A percentile compares a stretch with the other conserved stretches of the same genome.
Conservation (phyloP, 2,797 vertebrate genomes). For the Strix occidentalis region DNA sequence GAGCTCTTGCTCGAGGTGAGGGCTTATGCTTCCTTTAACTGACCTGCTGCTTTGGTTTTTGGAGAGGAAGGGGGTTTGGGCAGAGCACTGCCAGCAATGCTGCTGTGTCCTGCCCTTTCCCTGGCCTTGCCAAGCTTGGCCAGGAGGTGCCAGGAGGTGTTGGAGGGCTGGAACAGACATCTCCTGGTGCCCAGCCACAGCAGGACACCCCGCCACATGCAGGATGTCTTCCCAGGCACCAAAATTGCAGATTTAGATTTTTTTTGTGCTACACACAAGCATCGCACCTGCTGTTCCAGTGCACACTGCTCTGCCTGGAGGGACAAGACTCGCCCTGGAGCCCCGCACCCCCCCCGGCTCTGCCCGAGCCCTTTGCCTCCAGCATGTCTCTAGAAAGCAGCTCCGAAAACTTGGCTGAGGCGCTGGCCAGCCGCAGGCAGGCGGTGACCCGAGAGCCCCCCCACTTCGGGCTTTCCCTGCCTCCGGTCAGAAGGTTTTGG, state of each 20-base stretch:
- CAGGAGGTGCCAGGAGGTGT: rapidly evolving
- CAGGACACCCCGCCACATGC: background rate
- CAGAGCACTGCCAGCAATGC: background rate
- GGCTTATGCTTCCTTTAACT: background rate
- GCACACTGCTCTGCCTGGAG: rapidly evolving
- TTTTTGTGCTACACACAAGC: rapidly evolving
- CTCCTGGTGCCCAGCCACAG: background rate
- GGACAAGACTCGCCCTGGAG: background rate
- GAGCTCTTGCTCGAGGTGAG: rapidly evolving
- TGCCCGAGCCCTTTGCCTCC: background rate
- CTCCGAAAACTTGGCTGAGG: background rate
- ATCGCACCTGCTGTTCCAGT: background rate
- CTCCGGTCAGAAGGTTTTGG: background rate
- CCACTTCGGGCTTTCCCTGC: background rate
- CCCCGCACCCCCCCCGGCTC: background rate
- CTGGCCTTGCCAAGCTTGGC: background rate
- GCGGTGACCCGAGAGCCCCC: background rate
- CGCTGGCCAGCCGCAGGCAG: background rate
- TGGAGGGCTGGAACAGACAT: background rate
- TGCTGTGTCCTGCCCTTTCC: background rate
- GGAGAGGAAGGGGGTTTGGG: background rate
- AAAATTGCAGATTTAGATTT: background rate
- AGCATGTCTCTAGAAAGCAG: background rate
- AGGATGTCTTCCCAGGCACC: background rate
- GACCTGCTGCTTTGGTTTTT: rapidly evolving